Percentiles rank a stretch among this genome's conserved stretches.
These are phyloP conservation scores for Torymus aiolomorphi DNA, from an alignment of 2,888 invertebrate genomes.

Conservation along the genomic window DNA sequence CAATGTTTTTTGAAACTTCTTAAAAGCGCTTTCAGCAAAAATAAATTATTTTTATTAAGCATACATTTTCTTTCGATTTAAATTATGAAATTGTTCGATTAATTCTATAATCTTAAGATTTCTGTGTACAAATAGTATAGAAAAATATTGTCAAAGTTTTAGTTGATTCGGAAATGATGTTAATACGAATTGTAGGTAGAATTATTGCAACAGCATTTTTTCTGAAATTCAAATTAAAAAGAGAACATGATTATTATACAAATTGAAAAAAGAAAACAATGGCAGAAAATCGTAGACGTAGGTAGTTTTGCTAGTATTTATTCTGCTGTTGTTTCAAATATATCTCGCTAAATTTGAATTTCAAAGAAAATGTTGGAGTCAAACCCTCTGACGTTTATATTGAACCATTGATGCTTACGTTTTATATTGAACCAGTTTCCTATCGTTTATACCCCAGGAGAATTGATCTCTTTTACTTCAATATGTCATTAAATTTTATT, in stretches of 20 bases:
- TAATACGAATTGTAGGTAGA: constrained; percentile 36
- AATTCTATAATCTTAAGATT: constrained; percentile 35
- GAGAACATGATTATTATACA: background rate
- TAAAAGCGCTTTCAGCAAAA: constrained; percentile 9
- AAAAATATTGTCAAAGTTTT: constrained; percentile 9
- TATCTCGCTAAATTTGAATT: constrained; percentile 8
- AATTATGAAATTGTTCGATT: constrained; percentile 44
- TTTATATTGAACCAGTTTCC: constrained; percentile 38
- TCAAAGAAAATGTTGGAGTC: constrained; percentile 18
- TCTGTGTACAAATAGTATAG: constrained; percentile 32
- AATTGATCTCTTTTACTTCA: constrained; percentile 14
- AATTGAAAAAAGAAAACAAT: constrained; percentile 13
- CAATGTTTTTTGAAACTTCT: constrained; percentile 21
- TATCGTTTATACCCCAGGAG: constrained; percentile 19
- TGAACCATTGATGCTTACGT: constrained; percentile 28
- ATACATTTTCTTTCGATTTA: too few species aligned
- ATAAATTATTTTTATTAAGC: too few species aligned
- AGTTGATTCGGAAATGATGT: constrained; percentile 22
- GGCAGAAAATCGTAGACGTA: constrained; percentile 38
- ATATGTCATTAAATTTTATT: background rate
- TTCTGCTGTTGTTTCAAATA: constrained; percentile 33
- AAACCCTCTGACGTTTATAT: constrained; percentile 14
- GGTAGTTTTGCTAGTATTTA: constrained; percentile 26
- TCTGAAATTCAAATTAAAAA: constrained; percentile 11
- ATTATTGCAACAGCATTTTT: background rate